Percentiles rank a stretch among this genome's conserved stretches.
These are phyloP conservation scores for Python bivittatus DNA, from an alignment of 2,113 vertebrate species.

Conservation along the genomic window DNA sequence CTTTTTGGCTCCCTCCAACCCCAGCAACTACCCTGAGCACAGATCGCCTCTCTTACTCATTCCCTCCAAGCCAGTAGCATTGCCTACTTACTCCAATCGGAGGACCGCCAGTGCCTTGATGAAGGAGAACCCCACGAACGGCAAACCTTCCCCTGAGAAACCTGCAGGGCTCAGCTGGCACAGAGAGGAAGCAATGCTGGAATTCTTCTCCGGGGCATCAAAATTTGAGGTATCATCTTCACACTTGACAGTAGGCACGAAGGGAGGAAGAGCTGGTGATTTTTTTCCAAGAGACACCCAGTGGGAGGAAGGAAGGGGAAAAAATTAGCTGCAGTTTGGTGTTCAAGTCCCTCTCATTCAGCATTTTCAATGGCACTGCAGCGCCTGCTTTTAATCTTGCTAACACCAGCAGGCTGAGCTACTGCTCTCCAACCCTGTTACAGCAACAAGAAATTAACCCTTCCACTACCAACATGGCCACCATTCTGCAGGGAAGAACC, in stretches of 20 bases:
- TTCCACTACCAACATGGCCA: slow-evolving; percentile 80
- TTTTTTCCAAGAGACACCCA: slow-evolving; percentile 69
- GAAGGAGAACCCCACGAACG: slow-evolving; percentile 89
- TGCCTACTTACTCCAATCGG: slow-evolving; percentile 86
- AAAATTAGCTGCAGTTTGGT: slow-evolving; percentile 74
- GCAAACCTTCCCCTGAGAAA: slow-evolving; percentile 84
- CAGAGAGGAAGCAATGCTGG: slow-evolving; percentile 83
- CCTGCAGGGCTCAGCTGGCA: slow-evolving; percentile 84
- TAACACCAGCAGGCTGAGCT: slow-evolving; percentile 83
- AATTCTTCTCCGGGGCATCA: slow-evolving; percentile 90
- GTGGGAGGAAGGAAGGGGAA: slow-evolving; percentile 68
- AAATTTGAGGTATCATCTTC: slow-evolving; percentile 94
- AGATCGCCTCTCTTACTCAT: background rate
- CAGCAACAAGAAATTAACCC: slow-evolving; percentile 86
- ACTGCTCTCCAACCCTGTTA: slow-evolving; percentile 75
- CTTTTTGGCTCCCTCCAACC: slow-evolving; percentile 14
- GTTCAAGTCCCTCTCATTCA: slow-evolving; percentile 72
- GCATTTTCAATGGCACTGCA: slow-evolving; percentile 79
- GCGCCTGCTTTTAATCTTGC: slow-evolving; percentile 86
- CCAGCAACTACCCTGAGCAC: slow-evolving; percentile 43
- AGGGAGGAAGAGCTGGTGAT: slow-evolving; percentile 88
- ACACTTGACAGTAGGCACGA: slow-evolving; percentile 87
- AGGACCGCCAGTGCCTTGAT: slow-evolving; percentile 77
- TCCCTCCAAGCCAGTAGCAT: slow-evolving; percentile 48
- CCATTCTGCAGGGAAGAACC: slow-evolving; percentile 72